Evolutionary conservation across 2,113 vertebrate species (phyloP).

Genomic region (Dascyllus trimaculatus): DNA sequence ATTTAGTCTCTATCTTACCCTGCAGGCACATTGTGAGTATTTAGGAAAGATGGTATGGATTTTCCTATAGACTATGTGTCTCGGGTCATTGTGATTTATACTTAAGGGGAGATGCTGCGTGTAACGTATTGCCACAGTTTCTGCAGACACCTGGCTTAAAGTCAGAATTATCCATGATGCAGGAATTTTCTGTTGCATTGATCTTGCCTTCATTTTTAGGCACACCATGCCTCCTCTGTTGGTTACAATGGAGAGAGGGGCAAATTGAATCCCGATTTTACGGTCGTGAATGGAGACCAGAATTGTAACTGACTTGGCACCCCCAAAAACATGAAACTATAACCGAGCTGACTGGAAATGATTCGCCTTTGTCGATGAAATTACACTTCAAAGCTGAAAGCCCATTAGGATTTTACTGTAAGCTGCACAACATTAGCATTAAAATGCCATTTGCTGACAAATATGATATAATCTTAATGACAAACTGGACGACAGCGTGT

Average conservation of each 20-base stretch:
- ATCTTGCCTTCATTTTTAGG: constrained; percentile 23
- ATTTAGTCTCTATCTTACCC: background rate
- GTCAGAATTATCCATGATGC: constrained; percentile 30
- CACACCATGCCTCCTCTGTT: constrained; percentile 24
- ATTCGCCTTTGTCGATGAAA: constrained; percentile 57
- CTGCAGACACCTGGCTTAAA: constrained; percentile 25
- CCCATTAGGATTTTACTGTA: constrained; percentile 57
- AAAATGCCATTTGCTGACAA: constrained; percentile 68
- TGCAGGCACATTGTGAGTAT: constrained; percentile 9
- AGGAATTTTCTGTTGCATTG: constrained; percentile 31
- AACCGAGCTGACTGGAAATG: constrained; percentile 48
- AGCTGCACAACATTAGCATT: constrained; percentile 70
- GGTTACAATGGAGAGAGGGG: constrained; percentile 28
- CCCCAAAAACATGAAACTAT: constrained; percentile 56
- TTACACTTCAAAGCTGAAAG: constrained; percentile 64
- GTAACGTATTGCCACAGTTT: constrained; percentile 11
- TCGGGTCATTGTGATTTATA: background rate
- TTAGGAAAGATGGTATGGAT: background rate
- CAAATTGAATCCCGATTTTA: constrained; percentile 69
- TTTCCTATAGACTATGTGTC: background rate
- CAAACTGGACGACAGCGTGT: constrained; percentile 57
- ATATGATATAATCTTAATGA: constrained; percentile 69
- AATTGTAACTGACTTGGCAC: constrained; percentile 46
- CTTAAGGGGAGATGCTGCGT: background rate
- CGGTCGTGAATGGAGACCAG: constrained; percentile 26